Conservation (phyloP, 2,113 vertebrate species). For the Pelmatolapia mariae region DNA sequence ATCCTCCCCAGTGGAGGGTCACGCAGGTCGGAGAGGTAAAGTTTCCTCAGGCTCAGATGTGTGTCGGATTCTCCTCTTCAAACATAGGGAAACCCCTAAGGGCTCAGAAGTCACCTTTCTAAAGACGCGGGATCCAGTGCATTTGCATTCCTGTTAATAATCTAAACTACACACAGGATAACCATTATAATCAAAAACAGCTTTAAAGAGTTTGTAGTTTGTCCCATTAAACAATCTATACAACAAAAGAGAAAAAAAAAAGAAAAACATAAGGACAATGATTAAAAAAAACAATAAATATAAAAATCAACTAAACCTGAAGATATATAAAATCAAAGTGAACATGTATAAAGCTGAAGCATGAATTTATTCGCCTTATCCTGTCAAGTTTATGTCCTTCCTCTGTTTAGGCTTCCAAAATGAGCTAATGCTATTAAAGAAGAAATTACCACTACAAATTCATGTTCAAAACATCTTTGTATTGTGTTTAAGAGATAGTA, state of each 20-base stretch:
- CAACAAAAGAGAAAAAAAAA: not conserved
- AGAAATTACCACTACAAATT: not conserved
- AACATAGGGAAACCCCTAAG: not conserved
- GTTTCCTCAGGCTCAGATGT: not conserved
- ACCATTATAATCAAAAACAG: not conserved
- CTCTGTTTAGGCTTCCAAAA: not conserved
- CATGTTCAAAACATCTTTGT: not conserved
- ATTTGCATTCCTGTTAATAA: not conserved
- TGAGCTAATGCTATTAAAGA: not conserved
- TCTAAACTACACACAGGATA: not conserved
- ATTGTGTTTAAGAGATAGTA: not conserved
- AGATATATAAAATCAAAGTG: not conserved
- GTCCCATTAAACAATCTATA: not conserved
- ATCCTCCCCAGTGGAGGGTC: not conserved
- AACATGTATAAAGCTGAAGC: not conserved
- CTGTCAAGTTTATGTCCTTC: not conserved
- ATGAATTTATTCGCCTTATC: fast-evolving
- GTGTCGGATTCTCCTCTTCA: not conserved
- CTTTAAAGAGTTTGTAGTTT: not conserved
- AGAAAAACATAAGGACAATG: not conserved
- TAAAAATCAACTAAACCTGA: not conserved
- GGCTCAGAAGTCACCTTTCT: not conserved
- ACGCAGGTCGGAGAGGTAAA: not conserved
- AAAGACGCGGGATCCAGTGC: not conserved
- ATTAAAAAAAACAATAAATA: not conserved